Base-by-base conservation (phyloP, 2,113 vertebrate genomes). In the Melanerpes aurifrons region DNA sequence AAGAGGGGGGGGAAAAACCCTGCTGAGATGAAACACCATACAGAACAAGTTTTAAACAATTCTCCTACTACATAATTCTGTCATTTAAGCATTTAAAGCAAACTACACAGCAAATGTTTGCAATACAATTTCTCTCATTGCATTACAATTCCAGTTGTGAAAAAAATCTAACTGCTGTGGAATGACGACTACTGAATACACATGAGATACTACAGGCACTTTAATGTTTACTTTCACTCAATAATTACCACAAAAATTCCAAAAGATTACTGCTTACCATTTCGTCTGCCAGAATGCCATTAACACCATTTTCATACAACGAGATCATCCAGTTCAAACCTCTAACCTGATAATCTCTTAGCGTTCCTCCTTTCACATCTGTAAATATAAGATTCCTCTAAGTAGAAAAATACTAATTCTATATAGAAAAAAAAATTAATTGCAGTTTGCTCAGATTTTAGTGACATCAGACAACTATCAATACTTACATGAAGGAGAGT, bases 291-390 rank as follows among this genome's bases (percentile, higher is more conserved):
- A 99, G 98, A 96, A 99, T 99, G 84, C 98, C 98, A 94, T 99
- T 99, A 89, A 99, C 98, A 92, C 98, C 98, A 95, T 99, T 99
- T 97, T 99, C 98, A 96, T 99, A 99, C 63, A 99, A 94, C 31
- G 98, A 99, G 90, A 99, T 99, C 98, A 99, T 98, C 98, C 98
- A 99, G 95, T 99, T 99, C 92, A 99, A 95, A 57, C 98, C 98
- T 97, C 98, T 96, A 95, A 98, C 97, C 95, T 99, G 98, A 94
- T 99, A 99, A 97, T 99, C 98, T 96, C 98, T 97, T 88, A 99
- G 87, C 4, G 97, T 96, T 89, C 98, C 98, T 95, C 98, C 98
- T 98, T 98, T 98, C 90, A 99, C 98, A 97, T 99, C 98, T 99
- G 95, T 50, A 97, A 97, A 96, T 78, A 45, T 40, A 94, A 97